Evolutionary conservation across 2,113 vertebrate species (phyloP).

Genomic region (Candoia aspera): DNA sequence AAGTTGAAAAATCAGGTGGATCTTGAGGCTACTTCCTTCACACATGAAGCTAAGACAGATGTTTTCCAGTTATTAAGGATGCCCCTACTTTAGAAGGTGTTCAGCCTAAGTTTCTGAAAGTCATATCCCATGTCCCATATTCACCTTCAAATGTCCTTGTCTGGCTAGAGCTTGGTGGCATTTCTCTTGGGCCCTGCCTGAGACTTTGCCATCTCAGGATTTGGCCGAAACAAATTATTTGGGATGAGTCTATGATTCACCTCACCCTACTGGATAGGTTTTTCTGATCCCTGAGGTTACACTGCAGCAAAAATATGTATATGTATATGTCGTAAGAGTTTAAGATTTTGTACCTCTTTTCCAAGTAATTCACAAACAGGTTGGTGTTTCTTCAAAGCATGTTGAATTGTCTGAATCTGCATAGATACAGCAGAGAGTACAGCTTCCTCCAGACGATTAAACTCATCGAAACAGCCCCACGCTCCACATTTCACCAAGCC

Average conservation of each 20-base stretch:
- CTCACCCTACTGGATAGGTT: background rate
- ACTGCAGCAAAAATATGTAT: background rate
- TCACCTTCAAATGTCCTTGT: background rate
- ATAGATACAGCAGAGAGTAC: constrained; percentile 95
- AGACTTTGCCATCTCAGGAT: background rate
- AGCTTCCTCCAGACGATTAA: constrained; percentile 94
- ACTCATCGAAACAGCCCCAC: constrained; percentile 98
- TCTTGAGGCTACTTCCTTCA: background rate
- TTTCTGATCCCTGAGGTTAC: background rate
- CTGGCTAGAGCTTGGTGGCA: background rate
- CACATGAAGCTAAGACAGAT: background rate
- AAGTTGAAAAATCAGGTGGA: background rate
- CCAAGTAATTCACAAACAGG: constrained; percentile 87
- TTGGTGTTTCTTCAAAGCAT: constrained; percentile 90
- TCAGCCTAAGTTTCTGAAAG: background rate
- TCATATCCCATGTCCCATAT: background rate
- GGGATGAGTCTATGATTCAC: background rate
- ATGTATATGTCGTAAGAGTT: background rate
- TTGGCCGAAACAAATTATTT: background rate
- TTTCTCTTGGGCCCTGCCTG: background rate
- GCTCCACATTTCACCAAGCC: constrained; percentile 96
- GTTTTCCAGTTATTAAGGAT: background rate
- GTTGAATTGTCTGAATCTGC: constrained; percentile 98
- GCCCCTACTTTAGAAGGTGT: background rate
- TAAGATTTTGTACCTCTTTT: constrained; percentile 82